These are phyloP conservation scores for Drosophila simulans DNA, from an alignment of 1,140 invertebrate species.

Conservation along the genomic window DNA sequence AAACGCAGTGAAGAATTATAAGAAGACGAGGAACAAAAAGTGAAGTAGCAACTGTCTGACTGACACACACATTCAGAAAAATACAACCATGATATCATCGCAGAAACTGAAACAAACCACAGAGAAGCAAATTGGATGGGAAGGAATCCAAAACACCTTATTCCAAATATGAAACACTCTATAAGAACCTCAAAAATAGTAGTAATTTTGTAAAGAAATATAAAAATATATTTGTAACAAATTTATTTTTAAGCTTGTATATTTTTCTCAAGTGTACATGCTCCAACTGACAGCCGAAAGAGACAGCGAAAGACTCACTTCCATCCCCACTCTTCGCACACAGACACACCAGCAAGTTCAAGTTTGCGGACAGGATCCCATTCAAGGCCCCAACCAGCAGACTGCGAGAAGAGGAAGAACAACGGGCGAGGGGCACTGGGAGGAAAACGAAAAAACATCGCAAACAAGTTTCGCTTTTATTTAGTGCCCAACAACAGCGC, in stretches of 20 bases:
- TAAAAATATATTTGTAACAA: not conserved
- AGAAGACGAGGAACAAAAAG: conserved; percentile 17
- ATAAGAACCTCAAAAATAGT: too few relatives aligned
- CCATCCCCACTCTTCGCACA: conserved; percentile 39
- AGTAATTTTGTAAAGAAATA: too few relatives aligned
- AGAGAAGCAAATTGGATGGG: not conserved
- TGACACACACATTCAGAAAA: conserved; percentile 11
- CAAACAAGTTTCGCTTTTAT: conserved; percentile 83
- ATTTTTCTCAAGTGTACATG: conserved; percentile 14
- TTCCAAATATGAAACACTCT: too few relatives aligned
- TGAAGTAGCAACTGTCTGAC: conserved; percentile 49
- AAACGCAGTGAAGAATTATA: conserved; percentile 35
- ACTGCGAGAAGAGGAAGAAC: conserved; percentile 39
- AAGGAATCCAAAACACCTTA: not conserved
- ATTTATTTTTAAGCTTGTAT: too few relatives aligned
- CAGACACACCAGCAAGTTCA: conserved; percentile 58
- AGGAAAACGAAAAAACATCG: conserved; percentile 34
- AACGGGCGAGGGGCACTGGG: conserved; percentile 30
- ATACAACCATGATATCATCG: conserved; percentile 54
- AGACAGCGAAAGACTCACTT: conserved; percentile 34
- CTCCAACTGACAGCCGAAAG: conserved; percentile 44
- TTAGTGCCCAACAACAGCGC: conserved; percentile 71
- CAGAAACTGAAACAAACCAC: conserved; percentile 11
- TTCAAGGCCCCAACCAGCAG: conserved; percentile 74
- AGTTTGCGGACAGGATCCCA: conserved; percentile 78